Evolutionary conservation across 2,113 vertebrate species (phyloP), one percentile per base, ranked within the genome.

Genomic region (Ploceus nigricollis): DNA sequence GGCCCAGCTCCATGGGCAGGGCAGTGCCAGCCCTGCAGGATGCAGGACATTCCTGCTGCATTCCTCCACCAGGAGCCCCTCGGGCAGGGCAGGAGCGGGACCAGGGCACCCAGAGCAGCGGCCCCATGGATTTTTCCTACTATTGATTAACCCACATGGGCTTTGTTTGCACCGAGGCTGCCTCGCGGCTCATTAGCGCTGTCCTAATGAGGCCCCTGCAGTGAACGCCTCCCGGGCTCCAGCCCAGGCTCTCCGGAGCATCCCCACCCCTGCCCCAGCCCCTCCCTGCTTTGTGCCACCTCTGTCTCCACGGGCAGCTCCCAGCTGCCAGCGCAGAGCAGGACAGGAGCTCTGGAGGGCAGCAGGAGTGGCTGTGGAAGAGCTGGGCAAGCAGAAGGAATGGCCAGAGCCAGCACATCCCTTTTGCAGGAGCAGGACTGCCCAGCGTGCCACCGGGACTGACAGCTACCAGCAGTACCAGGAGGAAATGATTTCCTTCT

Each of bases 241-340:
- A 20, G 57, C 78, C 40, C 51, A 0, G 11, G 72, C n/a, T 50
- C 37, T 5, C 35, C 0, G 2, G 17, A 71, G 44, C 75, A 45
- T 9, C 40, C 24, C 50, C 54, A 10, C 1, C 28, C 51, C 11
- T 5, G 22, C 51, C 22, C 24, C 45, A 22, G 45, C 79, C 31
- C 56, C 35, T 3, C 20, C 30, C 30, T 13, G 47, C 5, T 6
- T 11, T 6, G 70, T n/a, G 13, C 19, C 33, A 1, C 25, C 0
- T 37, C 15, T 2, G 12, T 13, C 17, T 13, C 24, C 2, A 0
- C 0, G 22, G 64, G 25, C 14, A 16, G 28, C 23, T 23, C 18
- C 51, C 50, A 4, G 3, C 7, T 1, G 7, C 33, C 58, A 40
- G 50, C 18, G 7, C 27, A 2, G n/a, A 2, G 24, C 4, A 5